Conservation (phyloP, 2,888 invertebrate genomes). For the Clepsis dumicolana region DNA sequence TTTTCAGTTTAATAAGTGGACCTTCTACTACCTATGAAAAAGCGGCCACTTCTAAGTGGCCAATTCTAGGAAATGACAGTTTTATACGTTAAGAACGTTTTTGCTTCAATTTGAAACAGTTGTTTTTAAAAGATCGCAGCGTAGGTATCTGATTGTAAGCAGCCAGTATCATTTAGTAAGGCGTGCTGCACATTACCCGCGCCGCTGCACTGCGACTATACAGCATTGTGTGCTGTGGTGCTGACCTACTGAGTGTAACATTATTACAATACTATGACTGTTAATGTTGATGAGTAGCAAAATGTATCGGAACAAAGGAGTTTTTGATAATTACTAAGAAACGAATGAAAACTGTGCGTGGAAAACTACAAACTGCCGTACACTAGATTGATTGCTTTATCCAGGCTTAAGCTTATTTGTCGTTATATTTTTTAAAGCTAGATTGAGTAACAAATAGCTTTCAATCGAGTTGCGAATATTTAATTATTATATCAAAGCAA, state of each 20-base stretch:
- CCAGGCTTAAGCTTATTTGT: too few species aligned
- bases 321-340: neutral
- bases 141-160: neutral
- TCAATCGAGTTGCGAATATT: too few species aligned
- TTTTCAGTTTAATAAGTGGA: too few species aligned
- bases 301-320: constrained; percentile 8
- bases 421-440: too few species aligned
- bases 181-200: constrained; percentile 38
- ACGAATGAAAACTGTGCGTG: neutral
- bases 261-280: constrained; percentile 5
- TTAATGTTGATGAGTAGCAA: constrained; percentile 8
- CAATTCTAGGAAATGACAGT: neutral
- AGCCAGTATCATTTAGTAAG: constrained; percentile 10
- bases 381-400: neutral
- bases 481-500: too few species aligned
- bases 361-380: neutral
- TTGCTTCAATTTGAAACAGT: neutral
- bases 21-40: too few species aligned
- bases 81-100: neutral
- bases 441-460: too few species aligned
- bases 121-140: neutral
- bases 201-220: constrained; percentile 24
- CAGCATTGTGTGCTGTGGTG: constrained; percentile 25
- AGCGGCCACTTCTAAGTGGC: too few species aligned
- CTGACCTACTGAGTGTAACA: constrained; percentile 15